Percentiles rank a stretch among this genome's conserved stretches.
These are phyloP conservation scores for Drosophila niveifrons DNA, from an alignment of 2,888 invertebrate species.

Conservation along the genomic window DNA sequence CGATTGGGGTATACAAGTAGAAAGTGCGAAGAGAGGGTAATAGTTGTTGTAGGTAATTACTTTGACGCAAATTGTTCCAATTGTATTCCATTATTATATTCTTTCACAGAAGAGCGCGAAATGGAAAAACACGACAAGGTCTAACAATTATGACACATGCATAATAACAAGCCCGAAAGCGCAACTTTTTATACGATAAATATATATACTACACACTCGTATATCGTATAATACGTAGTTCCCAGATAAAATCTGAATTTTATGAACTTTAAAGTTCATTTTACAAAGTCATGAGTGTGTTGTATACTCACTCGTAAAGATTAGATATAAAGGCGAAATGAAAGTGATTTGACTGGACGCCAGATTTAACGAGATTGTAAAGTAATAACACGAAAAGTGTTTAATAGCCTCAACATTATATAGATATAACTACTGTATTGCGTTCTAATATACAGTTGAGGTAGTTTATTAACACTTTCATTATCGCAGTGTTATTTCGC, in stretches of 20 bases:
- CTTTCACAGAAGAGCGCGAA: constrained; percentile 39
- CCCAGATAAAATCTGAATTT: constrained; percentile 4
- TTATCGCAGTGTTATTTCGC: background rate
- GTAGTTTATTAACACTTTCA: background rate
- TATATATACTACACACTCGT: constrained; percentile 11
- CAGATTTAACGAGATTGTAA: constrained; percentile 5
- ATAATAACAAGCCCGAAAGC: constrained; percentile 34
- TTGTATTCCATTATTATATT: constrained; percentile 42
- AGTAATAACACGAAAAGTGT: constrained; percentile 1
- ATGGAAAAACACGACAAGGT: constrained; percentile 49
- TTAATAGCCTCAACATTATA: constrained; percentile 9
- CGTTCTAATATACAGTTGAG: background rate
- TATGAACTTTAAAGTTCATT: constrained; percentile 6
- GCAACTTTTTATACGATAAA: constrained; percentile 8
- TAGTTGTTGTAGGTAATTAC: constrained; percentile 23
- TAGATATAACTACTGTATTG: constrained; percentile 9
- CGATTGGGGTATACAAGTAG: constrained; percentile 7
- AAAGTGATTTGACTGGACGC: constrained; percentile 21
- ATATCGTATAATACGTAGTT: constrained; percentile 3
- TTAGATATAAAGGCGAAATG: constrained; percentile 31
- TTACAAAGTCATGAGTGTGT: background rate
- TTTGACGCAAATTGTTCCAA: constrained; percentile 27
- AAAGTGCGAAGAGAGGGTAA: background rate
- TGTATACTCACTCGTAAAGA: constrained; percentile 8
- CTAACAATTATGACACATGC: constrained; percentile 35